Conservation (phyloP, 2,797 vertebrate genomes). For the Lithobates sylvaticus region DNA sequence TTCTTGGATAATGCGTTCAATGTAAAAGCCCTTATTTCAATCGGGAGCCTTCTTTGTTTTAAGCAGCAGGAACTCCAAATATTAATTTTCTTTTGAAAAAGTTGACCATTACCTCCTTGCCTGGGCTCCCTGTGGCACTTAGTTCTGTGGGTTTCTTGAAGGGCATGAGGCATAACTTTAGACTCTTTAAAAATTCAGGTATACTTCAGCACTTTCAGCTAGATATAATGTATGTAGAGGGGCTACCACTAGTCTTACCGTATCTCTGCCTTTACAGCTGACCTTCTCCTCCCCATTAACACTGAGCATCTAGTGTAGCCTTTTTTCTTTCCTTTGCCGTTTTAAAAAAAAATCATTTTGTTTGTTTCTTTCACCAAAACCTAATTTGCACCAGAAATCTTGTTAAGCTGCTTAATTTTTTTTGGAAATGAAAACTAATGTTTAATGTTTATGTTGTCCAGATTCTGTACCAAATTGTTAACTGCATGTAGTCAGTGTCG, state of each 20-base stretch:
- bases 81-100: background rate
- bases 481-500: conserved; percentile 90
- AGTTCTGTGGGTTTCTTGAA: background rate
- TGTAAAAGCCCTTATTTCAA: background rate
- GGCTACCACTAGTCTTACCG: conserved; percentile 68
- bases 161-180: conserved; percentile 2
- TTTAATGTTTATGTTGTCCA: conserved; percentile 79
- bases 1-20: too few relatives aligned
- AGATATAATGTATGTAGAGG: conserved; percentile 67
- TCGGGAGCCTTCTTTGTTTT: background rate
- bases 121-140: conserved; percentile 1
- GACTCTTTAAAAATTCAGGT: conserved; percentile 51
- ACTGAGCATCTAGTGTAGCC: conserved; percentile 72
- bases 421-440: conserved; percentile 74
- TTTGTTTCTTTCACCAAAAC: conserved; percentile 75
- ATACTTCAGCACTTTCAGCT: conserved; percentile 66
- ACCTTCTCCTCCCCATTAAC: conserved; percentile 66
- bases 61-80: conserved; percentile 26
- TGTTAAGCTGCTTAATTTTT: conserved; percentile 78
- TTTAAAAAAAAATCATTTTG: conserved; percentile 51
- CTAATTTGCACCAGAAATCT: conserved; percentile 81
- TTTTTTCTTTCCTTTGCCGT: conserved; percentile 50
- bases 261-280: conserved; percentile 70
- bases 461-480: conserved; percentile 82
- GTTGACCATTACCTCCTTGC: background rate